Evolutionary conservation across 2,113 vertebrate species (phyloP).

Genomic region (Micronycteris hirsuta): DNA sequence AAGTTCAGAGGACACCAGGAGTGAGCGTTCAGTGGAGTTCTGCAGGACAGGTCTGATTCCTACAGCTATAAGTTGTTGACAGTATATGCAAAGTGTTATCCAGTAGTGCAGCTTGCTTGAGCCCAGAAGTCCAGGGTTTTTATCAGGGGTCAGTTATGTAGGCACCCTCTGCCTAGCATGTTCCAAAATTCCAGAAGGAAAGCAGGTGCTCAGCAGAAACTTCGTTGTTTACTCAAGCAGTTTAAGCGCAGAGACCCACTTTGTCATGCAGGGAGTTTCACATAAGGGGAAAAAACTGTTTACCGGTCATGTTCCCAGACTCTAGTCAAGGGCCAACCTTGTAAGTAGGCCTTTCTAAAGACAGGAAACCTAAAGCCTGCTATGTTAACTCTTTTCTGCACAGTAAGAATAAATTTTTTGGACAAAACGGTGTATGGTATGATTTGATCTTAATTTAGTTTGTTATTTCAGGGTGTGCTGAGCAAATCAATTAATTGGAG

Average conservation of each 20-base stretch:
- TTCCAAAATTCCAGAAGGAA: neutral
- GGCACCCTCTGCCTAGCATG: neutral
- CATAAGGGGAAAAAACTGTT: neutral
- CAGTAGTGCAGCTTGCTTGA: neutral
- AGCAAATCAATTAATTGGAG: slow-evolving; percentile 97
- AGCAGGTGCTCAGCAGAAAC: neutral
- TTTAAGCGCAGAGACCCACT: neutral
- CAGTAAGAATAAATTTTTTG: neutral
- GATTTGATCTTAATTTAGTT: slow-evolving; percentile 18
- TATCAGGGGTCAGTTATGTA: neutral
- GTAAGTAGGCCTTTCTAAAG: neutral
- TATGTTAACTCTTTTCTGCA: neutral
- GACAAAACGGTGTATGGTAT: neutral
- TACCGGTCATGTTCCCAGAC: neutral
- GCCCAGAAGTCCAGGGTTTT: neutral
- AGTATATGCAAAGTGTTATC: neutral
- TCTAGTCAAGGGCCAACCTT: neutral
- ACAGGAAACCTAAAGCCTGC: neutral
- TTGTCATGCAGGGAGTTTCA: neutral
- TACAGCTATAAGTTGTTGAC: neutral
- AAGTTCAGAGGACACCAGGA: neutral
- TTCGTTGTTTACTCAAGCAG: neutral
- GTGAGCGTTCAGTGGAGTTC: neutral
- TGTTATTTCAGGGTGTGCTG: slow-evolving; percentile 89
- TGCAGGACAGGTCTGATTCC: neutral